These are phyloP conservation scores for Kryphioiulus occultus DNA, from an alignment of 2,888 invertebrate genomes.

Conservation along the genomic window DNA sequence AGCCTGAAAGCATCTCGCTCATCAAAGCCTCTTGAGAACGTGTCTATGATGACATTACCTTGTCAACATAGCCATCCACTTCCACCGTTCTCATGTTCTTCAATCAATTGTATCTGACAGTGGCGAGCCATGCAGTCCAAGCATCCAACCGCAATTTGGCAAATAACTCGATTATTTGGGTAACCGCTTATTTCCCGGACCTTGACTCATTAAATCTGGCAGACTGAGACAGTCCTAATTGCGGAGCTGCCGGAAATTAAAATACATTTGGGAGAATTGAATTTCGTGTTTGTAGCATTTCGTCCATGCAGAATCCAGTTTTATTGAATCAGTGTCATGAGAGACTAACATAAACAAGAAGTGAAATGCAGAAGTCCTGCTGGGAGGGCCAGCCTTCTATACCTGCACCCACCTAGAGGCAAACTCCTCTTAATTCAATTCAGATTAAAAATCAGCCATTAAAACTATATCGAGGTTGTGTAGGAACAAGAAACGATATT, in stretches of 20 bases:
- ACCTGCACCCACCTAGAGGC: no score
- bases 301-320: background rate
- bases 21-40: no score
- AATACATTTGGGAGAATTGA: background rate
- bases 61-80: no score
- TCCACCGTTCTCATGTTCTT: background rate
- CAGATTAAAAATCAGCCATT: background rate
- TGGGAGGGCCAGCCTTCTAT: background rate
- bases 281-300: background rate
- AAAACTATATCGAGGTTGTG: background rate
- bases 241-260: background rate
- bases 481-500: background rate
- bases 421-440: background rate
- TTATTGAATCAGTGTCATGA: background rate
- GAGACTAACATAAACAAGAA: background rate
- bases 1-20: no score
- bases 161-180: background rate
- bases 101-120: background rate
- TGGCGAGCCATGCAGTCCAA: background rate
- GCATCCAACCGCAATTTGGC: background rate
- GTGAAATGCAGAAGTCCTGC: background rate
- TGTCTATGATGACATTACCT: no score
- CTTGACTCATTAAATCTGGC: background rate
- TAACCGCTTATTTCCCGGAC: constrained; percentile 11
- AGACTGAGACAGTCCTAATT: background rate